A percentile compares a stretch with the other conserved stretches of the same genome.
These are phyloP conservation scores for Crossaster papposus DNA, from an alignment of 53 echinoderm and acorn worm species.

Conservation along the genomic window DNA sequence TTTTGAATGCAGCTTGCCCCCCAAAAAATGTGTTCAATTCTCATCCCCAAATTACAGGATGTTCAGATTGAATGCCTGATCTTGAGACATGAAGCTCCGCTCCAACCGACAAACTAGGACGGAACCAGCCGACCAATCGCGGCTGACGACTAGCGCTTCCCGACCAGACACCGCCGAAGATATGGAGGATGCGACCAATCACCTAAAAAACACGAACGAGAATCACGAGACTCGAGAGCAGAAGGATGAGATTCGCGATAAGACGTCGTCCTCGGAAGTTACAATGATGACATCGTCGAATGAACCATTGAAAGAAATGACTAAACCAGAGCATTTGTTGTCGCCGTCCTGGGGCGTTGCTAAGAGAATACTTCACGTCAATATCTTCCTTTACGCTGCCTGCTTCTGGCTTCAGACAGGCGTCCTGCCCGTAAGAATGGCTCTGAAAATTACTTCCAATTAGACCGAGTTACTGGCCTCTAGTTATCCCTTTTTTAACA, in stretches of 20 bases:
- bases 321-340: background rate
- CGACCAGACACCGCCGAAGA: background rate
- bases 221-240: background rate
- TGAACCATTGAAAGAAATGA: background rate
- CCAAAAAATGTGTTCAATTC: no score
- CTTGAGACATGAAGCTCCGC: slow-evolving; percentile 22
- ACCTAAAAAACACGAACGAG: background rate
- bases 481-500: background rate
- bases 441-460: no score
- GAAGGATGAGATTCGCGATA: background rate
- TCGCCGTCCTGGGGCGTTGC: slow-evolving; percentile 42
- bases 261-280: background rate
- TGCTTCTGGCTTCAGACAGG: slow-evolving; percentile 74
- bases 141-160: slow-evolving; percentile 14
- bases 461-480: no score
- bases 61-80: background rate
- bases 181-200: background rate
- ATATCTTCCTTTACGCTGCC: slow-evolving; percentile 68
- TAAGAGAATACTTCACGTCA: slow-evolving; percentile 55
- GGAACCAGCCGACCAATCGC: slow-evolving; percentile 6
- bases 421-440: slow-evolving; percentile 66
- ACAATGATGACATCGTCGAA: background rate
- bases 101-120: slow-evolving; percentile 24
- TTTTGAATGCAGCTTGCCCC: no score
- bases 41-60: background rate